Evolutionary conservation across 1,140 invertebrate species (phyloP).

Genomic region (Ceratina australensis): DNA sequence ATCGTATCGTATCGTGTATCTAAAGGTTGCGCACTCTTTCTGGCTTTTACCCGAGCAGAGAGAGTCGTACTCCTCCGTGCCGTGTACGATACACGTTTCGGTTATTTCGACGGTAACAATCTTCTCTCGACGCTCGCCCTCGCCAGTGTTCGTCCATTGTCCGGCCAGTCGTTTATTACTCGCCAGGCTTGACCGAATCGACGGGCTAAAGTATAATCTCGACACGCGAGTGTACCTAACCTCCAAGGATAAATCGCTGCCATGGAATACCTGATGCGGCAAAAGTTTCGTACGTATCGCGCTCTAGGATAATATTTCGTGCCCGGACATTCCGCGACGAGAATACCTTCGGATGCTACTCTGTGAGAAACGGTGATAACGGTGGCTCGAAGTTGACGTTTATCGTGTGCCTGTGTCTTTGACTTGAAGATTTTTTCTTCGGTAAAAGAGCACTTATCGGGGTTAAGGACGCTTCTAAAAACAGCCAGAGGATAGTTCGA

Average conservation of each 20-base stretch:
- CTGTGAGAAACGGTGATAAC: background rate
- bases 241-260: slow-evolving; percentile 19
- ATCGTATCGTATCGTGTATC: too few species aligned
- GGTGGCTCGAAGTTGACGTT: slow-evolving; percentile 3
- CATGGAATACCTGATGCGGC: slow-evolving; percentile 12
- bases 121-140: background rate
- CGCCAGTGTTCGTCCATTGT: background rate
- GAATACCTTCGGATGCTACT: background rate
- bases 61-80: background rate
- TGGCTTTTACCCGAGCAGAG: too few species aligned
- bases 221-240: background rate
- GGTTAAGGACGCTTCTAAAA: slow-evolving; percentile 51
- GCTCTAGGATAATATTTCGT: background rate
- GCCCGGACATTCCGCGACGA: background rate
- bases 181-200: too few species aligned
- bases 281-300: background rate
- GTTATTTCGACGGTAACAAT: background rate
- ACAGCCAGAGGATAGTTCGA: slow-evolving; percentile 23
- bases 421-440: background rate
- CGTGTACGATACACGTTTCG: too few species aligned
- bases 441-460: slow-evolving; percentile 41
- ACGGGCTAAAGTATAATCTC: background rate
- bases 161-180: background rate
- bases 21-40: too few species aligned
- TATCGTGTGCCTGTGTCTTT: slow-evolving; percentile 15